A percentile compares a stretch with the other conserved stretches of the same genome.
Conservation (phyloP, 2,113 vertebrate genomes). For the Thermophis baileyi region DNA sequence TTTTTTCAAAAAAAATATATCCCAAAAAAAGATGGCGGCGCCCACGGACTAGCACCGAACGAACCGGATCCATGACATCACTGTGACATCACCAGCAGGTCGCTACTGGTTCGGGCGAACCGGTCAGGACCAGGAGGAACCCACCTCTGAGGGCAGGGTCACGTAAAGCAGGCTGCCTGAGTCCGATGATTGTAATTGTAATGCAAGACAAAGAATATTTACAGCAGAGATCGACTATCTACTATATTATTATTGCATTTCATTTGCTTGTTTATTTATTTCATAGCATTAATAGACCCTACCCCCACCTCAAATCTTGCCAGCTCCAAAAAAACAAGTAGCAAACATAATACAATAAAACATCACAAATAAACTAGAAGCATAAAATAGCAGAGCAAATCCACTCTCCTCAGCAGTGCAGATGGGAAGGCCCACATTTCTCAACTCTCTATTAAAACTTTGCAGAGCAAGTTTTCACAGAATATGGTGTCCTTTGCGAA, state of each 20-base stretch:
- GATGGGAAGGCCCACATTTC: not conserved
- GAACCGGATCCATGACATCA: too few relatives aligned
- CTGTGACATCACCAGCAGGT: too few relatives aligned
- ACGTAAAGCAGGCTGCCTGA: not conserved
- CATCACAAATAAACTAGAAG: not conserved
- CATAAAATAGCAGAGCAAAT: not conserved
- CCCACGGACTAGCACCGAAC: too few relatives aligned
- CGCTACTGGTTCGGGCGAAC: too few relatives aligned
- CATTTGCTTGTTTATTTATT: not conserved
- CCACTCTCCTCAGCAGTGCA: not conserved
- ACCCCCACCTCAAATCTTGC: not conserved
- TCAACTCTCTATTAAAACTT: conserved; percentile 14
- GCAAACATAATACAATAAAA: not conserved
- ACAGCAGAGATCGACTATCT: not conserved
- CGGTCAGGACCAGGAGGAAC: too few relatives aligned
- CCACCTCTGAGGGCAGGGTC: not conserved
- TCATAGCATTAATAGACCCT: not conserved
- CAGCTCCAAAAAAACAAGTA: not conserved
- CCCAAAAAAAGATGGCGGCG: too few relatives aligned
- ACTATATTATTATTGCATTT: not conserved
- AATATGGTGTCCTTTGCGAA: not conserved
- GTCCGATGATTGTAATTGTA: not conserved
- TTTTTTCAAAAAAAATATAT: too few relatives aligned
- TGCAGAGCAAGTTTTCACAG: not conserved
- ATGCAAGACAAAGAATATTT: not conserved